A percentile compares a stretch with the other conserved stretches of the same genome.
Conservation (phyloP, 2,113 vertebrate species). For the Eira barbara region DNA sequence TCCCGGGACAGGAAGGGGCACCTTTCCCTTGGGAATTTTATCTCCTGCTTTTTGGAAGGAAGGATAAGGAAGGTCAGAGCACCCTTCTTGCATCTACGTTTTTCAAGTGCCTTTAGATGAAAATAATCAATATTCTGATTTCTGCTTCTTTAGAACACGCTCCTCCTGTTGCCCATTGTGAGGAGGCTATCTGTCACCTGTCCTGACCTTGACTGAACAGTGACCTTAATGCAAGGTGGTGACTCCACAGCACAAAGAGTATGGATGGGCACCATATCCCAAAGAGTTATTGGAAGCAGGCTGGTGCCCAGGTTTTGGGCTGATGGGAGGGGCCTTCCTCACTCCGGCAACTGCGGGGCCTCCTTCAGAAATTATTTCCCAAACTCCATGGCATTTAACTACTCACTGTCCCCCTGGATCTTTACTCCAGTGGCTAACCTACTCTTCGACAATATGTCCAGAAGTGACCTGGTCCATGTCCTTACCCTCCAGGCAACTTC, state of each 20-base stretch:
- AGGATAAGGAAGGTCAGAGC: not conserved
- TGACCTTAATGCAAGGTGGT: not conserved
- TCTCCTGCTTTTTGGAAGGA: not conserved
- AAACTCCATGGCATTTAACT: not conserved
- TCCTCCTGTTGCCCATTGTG: not conserved
- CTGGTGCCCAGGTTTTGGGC: not conserved
- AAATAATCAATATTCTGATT: not conserved
- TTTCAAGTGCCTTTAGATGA: not conserved
- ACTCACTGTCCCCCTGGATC: not conserved
- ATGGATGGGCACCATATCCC: not conserved
- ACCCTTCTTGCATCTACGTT: not conserved
- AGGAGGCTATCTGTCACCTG: not conserved
- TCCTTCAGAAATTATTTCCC: not conserved
- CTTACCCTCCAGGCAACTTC: not conserved
- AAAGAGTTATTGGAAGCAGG: not conserved
- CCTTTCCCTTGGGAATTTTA: not conserved
- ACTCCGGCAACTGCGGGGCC: not conserved
- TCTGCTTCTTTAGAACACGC: not conserved
- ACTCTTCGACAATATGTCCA: not conserved
- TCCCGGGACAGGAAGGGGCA: not conserved
- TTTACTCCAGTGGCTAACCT: not conserved
- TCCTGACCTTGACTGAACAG: not conserved
- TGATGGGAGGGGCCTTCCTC: not conserved
- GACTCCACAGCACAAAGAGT: not conserved
- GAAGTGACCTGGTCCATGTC: not conserved